Base-by-base conservation (phyloP, 2,113 vertebrate species). In the Drymodes brunneopygia region DNA sequence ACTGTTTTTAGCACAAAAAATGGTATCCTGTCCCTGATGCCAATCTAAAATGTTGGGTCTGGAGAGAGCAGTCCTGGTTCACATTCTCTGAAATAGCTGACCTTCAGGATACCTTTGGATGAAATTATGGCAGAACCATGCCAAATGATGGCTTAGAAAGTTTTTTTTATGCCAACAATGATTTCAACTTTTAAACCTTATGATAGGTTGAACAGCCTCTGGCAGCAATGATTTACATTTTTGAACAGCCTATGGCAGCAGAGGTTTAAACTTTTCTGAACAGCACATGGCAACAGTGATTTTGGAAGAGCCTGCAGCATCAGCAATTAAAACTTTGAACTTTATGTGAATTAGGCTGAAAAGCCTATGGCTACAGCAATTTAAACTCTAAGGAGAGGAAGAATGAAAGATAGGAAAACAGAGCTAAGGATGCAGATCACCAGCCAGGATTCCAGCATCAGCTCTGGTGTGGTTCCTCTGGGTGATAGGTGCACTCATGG, bases 391-490 rank as follows among this genome's bases (percentile, higher is more conserved):
- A 35, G 53, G 13, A 67, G 20, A 35, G 8, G 14, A 81, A 67
- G 45, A 74, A 40, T 13, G 9, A 81, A 81, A 67, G 4, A 21
- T 3, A 38, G 19, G 23, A 74, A 81, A 67, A 60, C 29, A 65
- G 12, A 51, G 8, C 24, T 29, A 47, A 74, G 60, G 10, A 45
- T 27, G 15, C 0, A 0, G 24, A 21, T 74, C 61, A 47, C 38
- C n/a, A 53, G 16, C 11, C 20, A n/a, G 24, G 12, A 3, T 51
- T 45, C 28, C 24, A 60, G 38, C 13, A 21, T 44, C 23, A 8
- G 18, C 13, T 74, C 45, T 81, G 45, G 10, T 0, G 0, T 45
- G 24, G 7, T 40, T 74, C 1, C 2, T 53, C 16, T 25, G 11
- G 28, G 9, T 38, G 19, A n/a, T 17, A 24, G 38, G 24, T 53